Base-by-base conservation (phyloP, 2,797 vertebrate genomes). In the Arctocebus calabarensis region DNA sequence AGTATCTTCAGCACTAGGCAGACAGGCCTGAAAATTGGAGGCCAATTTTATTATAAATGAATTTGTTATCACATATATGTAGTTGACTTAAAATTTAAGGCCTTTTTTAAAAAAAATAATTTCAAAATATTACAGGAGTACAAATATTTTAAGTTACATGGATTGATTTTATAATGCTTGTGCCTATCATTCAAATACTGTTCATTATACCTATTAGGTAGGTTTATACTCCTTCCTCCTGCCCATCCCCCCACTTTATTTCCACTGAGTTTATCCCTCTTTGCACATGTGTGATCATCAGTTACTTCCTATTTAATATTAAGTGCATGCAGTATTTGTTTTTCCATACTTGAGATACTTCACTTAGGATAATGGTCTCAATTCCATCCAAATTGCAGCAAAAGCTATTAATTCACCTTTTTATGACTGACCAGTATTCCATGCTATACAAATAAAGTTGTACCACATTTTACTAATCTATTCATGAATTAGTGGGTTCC, bases 11-110 rank as follows among this genome's bases (percentile, higher is more conserved):
- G 57, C 52, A 57, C 13, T 25, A 74, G 8, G n/a, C 40, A 90
- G 34, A 64, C 3, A 40, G 84, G 52, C 17, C 27, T 78, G 45
- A 34, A 95, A 96, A 75, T n/a, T 40, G 11, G 70, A 92, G 70
- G 32, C 45, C 66, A 87, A 75, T 81, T 88, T 83, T 85, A 90
- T 40, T 43, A 77, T 71, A 79, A 45, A 79, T 77, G 14, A 91
- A 90, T 88, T 77, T 87, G 81, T 91, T 84, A 84, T 29, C 75
- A 74, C 3, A 22, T 62, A 43, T 12, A 7, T 79, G 23, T 64
- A 75, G 4, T 17, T 84, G 23, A 90, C 8, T 84, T 25, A 71
- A 88, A 90, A 79, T 61, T 73, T 16, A 52, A 74, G 78, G 52
- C 10, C 45, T 79, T 59, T 64, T 81, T 71, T 43, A 8, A 40